Evolutionary conservation across 53 echinoderm and acorn worm species (phyloP), one percentile per base, ranked within the genome.

Genomic region (Zoroaster sp.): DNA sequence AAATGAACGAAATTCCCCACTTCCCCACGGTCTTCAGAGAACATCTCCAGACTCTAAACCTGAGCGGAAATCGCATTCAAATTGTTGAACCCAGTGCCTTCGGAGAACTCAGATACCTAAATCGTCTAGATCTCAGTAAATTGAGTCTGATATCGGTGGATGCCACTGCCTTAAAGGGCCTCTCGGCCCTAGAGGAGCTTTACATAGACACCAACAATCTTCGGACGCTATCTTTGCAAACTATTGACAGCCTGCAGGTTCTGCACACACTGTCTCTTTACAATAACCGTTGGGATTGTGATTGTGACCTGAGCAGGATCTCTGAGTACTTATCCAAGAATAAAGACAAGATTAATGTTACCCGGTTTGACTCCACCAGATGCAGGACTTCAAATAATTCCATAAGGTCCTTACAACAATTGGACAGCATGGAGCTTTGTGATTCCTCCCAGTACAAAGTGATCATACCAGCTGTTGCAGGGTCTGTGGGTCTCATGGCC

Each of bases 201-300:
- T 41, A 67, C 42, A 66, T 82, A 5, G 1, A 82, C 45, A 42
- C 33, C 8, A 82, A 82, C 41, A 30, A 3, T 4, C 82, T 82
- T 14, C 43, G 30, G 33, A 67, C 66, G 5, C 44, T 82, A 1
- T 66, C 66, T 8, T 28, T 44, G 5, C 3, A 42, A 43, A 43
- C 68, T 31, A 67, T 82, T 17, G 34, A 82, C 30, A 31, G 55
- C 15, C 23, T 79, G n/a, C 13, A 40, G 0, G 5, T 3, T 7
- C 72, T 89, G 14, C 3, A 35, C 0, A 39, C 51, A 1, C 23
- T 89, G 3, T 79, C 69, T 2, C 72, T 89, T 3, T 18, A 52
- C 40, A 30, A 14, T 0, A 89, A 89, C 70, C 80, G 34, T 0
- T 89, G 79, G 89, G 42, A 15, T n/a, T 89, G 89, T 39, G 53